Conservation (phyloP, 2,797 vertebrate genomes). For the Smutsia temminckii region DNA sequence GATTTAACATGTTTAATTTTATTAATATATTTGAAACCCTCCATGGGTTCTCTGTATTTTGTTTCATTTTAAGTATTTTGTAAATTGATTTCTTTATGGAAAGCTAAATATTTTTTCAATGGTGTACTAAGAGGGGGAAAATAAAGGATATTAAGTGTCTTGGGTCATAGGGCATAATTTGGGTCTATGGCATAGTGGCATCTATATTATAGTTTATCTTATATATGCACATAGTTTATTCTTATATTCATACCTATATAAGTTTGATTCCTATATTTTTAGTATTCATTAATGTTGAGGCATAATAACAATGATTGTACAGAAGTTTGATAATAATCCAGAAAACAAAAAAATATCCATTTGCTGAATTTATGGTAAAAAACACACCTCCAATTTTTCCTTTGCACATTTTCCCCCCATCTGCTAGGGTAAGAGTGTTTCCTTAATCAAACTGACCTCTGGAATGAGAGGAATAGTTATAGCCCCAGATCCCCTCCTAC, state of each 20-base stretch:
- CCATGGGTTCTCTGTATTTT: neutral
- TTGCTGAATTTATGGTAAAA: neutral
- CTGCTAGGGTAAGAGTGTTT: neutral
- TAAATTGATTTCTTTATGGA: neutral
- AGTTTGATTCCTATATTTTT: neutral
- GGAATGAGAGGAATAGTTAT: neutral
- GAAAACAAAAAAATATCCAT: neutral
- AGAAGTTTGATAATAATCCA: neutral
- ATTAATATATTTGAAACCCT: neutral
- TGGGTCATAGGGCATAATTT: neutral
- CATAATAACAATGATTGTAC: neutral
- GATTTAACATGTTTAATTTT: neutral
- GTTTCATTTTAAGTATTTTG: neutral
- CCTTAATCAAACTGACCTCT: neutral
- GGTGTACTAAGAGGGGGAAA: accelerated
- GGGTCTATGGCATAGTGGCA: neutral
- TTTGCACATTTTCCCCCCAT: neutral
- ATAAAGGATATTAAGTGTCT: neutral
- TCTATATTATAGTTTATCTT: neutral
- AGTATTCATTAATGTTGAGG: neutral
- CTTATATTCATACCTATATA: neutral
- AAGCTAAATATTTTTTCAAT: neutral
- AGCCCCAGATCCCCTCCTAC: neutral
- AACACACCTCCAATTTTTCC: neutral
- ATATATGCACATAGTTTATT: neutral